A percentile compares a stretch with the other conserved stretches of the same genome.
Evolutionary conservation across 2,888 invertebrate species (phyloP).

Genomic region (Apodemia zela): DNA sequence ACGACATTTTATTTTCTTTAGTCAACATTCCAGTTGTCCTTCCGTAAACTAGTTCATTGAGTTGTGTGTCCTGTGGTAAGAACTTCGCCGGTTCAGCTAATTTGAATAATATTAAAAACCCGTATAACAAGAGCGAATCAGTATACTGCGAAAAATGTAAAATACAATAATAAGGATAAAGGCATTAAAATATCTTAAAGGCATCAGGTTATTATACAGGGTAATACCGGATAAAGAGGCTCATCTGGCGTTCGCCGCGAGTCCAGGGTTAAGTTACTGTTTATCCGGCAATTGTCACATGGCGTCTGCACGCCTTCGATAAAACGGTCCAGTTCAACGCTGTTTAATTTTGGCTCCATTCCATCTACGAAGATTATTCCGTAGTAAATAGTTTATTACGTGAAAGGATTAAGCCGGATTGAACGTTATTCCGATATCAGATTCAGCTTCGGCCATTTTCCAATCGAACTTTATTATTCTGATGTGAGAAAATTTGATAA

Average conservation of each 20-base stretch:
- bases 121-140: too few relatives aligned
- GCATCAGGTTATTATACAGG: neutral
- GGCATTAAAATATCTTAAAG: too few relatives aligned
- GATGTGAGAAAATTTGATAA: constrained; percentile 15
- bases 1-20: too few relatives aligned
- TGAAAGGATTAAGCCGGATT: constrained; percentile 30
- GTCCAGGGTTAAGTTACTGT: constrained; percentile 11
- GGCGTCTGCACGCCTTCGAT: constrained; percentile 26
- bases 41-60: too few relatives aligned
- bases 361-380: constrained; percentile 23
- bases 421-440: constrained; percentile 24
- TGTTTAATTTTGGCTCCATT: constrained; percentile 27
- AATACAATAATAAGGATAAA: neutral
- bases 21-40: too few relatives aligned
- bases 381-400: constrained; percentile 25
- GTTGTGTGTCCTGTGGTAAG: too few relatives aligned
- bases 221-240: neutral
- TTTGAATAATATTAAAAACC: too few relatives aligned
- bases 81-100: too few relatives aligned
- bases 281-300: constrained; percentile 25
- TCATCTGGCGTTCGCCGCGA: neutral
- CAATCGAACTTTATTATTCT: constrained; percentile 14
- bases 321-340: constrained; percentile 19
- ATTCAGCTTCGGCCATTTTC: constrained; percentile 6
- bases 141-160: neutral